phyloP scores from a whole-genome alignment of 2,797 vertebrate genomes.

The Remorina albescens region DNA sequence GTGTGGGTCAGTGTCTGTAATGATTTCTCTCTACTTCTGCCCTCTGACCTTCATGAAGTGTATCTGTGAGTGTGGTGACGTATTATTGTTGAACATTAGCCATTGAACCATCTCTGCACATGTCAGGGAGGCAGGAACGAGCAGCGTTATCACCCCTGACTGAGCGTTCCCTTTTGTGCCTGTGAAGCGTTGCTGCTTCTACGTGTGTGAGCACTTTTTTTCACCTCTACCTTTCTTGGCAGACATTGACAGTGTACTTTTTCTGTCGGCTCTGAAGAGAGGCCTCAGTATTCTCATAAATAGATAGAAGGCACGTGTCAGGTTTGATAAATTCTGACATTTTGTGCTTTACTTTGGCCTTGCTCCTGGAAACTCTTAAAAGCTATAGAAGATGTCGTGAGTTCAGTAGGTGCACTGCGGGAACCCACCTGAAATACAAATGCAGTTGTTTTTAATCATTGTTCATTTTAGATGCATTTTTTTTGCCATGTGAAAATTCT shows the following conservation, averaged over 20 bases:
- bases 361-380: not conserved
- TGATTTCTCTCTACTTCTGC: constrained; percentile 60
- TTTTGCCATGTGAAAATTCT: not conserved
- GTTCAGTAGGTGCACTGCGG: not conserved
- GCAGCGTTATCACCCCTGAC: constrained; percentile 62
- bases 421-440: not conserved
- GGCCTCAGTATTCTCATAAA: not conserved
- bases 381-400: not conserved
- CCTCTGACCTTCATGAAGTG: constrained; percentile 81
- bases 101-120: constrained; percentile 83
- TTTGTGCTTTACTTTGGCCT: not conserved
- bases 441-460: not conserved
- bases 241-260: constrained; percentile 27
- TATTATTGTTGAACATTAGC: constrained; percentile 85
- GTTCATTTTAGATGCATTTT: not conserved
- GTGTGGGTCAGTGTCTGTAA: constrained; percentile 75
- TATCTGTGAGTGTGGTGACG: constrained; percentile 46
- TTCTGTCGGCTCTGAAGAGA: not conserved
- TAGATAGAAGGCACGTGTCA: not conserved
- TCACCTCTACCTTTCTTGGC: too few relatives aligned
- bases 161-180: constrained; percentile 48
- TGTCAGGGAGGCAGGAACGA: constrained; percentile 81
- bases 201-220: not conserved
- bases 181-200: constrained; percentile 37
- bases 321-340: constrained; percentile 8